These are phyloP conservation scores for Oligia latruncula DNA, from an alignment of 2,888 invertebrate species.

Conservation along the genomic window DNA sequence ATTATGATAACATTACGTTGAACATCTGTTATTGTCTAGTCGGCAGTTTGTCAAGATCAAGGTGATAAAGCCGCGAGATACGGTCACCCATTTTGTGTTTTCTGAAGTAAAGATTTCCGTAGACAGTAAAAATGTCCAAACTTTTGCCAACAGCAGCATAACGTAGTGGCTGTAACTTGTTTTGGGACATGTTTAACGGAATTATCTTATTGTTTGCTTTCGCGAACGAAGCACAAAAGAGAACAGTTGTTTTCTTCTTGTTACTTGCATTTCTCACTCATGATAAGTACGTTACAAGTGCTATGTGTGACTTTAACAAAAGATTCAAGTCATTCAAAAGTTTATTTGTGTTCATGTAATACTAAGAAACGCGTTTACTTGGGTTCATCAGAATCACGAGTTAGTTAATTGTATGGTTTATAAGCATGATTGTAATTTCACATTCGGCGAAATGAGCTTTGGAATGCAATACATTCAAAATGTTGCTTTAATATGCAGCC, in stretches of 20 bases:
- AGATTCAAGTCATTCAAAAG: constrained; percentile 39
- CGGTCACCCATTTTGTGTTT: constrained; percentile 72
- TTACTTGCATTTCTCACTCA: constrained; percentile 58
- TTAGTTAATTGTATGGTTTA: constrained; percentile 19
- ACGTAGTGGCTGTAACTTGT: constrained; percentile 77
- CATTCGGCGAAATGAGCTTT: constrained; percentile 12
- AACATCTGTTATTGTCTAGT: constrained; percentile 70
- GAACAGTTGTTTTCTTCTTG: constrained; percentile 65
- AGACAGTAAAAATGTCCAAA: constrained; percentile 83
- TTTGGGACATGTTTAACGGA: constrained; percentile 74
- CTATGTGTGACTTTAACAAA: constrained; percentile 40
- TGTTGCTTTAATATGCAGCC: constrained; percentile 47
- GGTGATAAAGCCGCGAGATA: constrained; percentile 71
- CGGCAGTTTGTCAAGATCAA: constrained; percentile 77
- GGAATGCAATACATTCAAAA: constrained; percentile 49
- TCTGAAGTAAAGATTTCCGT: constrained; percentile 71
- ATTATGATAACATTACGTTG: constrained; percentile 72
- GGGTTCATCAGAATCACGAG: constrained; percentile 1
- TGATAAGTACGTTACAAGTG: constrained; percentile 57
- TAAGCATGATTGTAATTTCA: constrained; percentile 10
- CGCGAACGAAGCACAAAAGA: constrained; percentile 62
- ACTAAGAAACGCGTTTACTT: constrained; percentile 14
- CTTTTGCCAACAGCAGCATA: constrained; percentile 75
- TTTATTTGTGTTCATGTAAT: constrained; percentile 23
- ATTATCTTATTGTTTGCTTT: constrained; percentile 75